Evolutionary conservation across 2,888 invertebrate species (phyloP).

Genomic region (Cetonia aurata): DNA sequence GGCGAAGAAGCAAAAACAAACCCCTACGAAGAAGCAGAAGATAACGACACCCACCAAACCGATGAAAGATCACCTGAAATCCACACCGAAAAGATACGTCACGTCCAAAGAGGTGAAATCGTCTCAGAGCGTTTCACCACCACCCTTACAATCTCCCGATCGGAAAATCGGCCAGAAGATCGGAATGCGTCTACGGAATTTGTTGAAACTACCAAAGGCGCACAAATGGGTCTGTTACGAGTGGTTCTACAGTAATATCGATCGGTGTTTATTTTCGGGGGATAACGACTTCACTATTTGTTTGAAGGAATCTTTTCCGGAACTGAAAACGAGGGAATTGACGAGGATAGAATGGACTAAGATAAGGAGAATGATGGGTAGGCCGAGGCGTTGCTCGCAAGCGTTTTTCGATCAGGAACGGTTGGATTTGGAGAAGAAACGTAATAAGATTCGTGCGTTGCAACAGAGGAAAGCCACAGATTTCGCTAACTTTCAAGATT

Average conservation of each 20-base stretch:
- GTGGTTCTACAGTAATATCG: slow-evolving; percentile 99
- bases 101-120: slow-evolving; percentile 42
- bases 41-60: slow-evolving; percentile 52
- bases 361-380: slow-evolving; percentile 96
- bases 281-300: slow-evolving; percentile 98
- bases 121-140: slow-evolving; percentile 59
- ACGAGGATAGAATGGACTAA: slow-evolving; percentile 95
- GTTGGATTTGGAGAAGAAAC: slow-evolving; percentile 87
- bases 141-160: slow-evolving; percentile 75
- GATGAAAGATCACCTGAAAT: slow-evolving; percentile 57
- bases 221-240: slow-evolving; percentile 99
- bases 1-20: slow-evolving; percentile 75
- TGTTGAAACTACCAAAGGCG: slow-evolving; percentile 97
- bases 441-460: slow-evolving; percentile 91
- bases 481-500: slow-evolving; percentile 81
- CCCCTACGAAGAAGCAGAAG: slow-evolving; percentile 66
- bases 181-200: slow-evolving; percentile 89
- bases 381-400: slow-evolving; percentile 93
- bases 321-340: slow-evolving; percentile 85
- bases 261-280: slow-evolving; percentile 92
- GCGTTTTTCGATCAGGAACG: slow-evolving; percentile 97
- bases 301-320: slow-evolving; percentile 93
- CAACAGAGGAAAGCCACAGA: slow-evolving; percentile 92
- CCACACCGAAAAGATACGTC: slow-evolving; percentile 56
- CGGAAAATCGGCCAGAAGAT: slow-evolving; percentile 90